These are phyloP conservation scores for Drosophila takahashii DNA, from an alignment of 1,140 invertebrate genomes.

Conservation along the genomic window DNA sequence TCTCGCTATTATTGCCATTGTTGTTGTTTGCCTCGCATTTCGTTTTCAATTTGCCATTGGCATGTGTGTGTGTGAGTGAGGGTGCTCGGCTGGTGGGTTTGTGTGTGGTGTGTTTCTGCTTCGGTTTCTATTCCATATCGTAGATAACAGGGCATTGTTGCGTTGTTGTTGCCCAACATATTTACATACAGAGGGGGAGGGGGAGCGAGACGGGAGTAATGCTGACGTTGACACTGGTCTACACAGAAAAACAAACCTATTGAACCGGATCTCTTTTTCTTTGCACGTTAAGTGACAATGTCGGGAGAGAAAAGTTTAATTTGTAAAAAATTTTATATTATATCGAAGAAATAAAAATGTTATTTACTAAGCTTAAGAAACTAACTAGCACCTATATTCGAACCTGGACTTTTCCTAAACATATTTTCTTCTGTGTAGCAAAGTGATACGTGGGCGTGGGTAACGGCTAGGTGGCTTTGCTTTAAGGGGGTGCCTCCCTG, in stretches of 20 bases:
- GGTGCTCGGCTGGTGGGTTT: conserved; percentile 13
- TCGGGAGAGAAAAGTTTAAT: too few relatives aligned
- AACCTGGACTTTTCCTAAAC: not conserved
- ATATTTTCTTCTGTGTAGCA: not conserved
- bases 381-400: too few relatives aligned
- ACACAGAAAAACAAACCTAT: not conserved
- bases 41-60: conserved; percentile 65
- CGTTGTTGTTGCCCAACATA: conserved; percentile 57
- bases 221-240: conserved; percentile 54
- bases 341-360: too few relatives aligned
- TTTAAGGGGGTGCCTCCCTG: conserved; percentile 3
- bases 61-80: conserved; percentile 3
- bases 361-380: too few relatives aligned
- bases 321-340: too few relatives aligned
- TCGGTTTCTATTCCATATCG: conserved; percentile 54
- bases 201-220: conserved; percentile 20
- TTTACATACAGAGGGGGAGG: conserved; percentile 55
- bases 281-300: too few relatives aligned
- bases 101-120: conserved; percentile 51
- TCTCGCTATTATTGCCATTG: conserved; percentile 21
- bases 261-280: too few relatives aligned
- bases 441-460: conserved; percentile 18
- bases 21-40: conserved; percentile 52
- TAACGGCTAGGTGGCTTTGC: not conserved
- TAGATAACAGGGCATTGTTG: conserved; percentile 62